A percentile compares a stretch with the other conserved stretches of the same genome.
phyloP scores from a whole-genome alignment of 2,888 invertebrate genomes.

The Ophonus ardosiacus region DNA sequence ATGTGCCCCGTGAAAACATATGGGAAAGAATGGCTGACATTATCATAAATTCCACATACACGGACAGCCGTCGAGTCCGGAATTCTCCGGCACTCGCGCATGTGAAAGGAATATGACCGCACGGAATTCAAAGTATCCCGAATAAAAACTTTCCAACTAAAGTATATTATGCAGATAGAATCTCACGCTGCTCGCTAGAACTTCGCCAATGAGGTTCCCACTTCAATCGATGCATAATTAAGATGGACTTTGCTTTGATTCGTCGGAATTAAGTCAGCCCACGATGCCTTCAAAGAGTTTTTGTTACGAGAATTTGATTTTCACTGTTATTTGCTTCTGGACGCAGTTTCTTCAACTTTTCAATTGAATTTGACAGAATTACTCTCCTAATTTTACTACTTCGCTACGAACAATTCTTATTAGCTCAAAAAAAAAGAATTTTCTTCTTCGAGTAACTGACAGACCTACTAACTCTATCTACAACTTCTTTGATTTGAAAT shows the following conservation, averaged over 20 bases:
- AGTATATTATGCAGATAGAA: constrained; percentile 59
- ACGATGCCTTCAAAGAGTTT: constrained; percentile 39
- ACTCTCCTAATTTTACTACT: background rate
- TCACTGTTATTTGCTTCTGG: constrained; percentile 17
- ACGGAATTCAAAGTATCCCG: constrained; percentile 58
- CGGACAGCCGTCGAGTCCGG: constrained; percentile 45
- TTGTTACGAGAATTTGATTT: constrained; percentile 37
- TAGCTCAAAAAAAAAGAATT: background rate
- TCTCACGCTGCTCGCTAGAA: constrained; percentile 16
- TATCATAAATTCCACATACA: constrained; percentile 63
- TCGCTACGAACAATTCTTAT: background rate
- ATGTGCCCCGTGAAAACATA: constrained; percentile 61
- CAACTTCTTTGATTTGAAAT: background rate
- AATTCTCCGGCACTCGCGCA: constrained; percentile 31
- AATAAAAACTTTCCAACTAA: constrained; percentile 57
- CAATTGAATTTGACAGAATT: constrained; percentile 25
- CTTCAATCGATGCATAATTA: constrained; percentile 48
- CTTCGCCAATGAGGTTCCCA: constrained; percentile 40
- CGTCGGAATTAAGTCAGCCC: constrained; percentile 11
- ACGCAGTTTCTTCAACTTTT: constrained; percentile 1
- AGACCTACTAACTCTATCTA: background rate
- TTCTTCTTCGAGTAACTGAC: background rate
- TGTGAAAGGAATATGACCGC: constrained; percentile 61
- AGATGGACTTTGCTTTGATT: constrained; percentile 34
- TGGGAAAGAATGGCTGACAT: constrained; percentile 63